Conservation (phyloP, 2,888 invertebrate genomes). For the Parnassius mnemosyne region DNA sequence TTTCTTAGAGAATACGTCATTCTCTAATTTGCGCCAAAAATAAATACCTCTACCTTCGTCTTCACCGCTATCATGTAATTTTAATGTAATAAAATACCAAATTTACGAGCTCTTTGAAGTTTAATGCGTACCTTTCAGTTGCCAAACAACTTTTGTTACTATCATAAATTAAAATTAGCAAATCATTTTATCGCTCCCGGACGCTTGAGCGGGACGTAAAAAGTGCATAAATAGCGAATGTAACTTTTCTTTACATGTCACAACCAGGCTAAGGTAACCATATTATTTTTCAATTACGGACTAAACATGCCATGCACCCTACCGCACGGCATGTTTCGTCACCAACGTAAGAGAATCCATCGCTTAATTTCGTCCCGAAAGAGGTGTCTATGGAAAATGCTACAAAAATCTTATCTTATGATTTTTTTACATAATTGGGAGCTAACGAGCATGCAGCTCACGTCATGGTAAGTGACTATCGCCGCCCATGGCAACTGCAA, state of each 20-base stretch:
- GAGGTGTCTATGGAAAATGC: too few relatives aligned
- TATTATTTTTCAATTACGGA: background rate
- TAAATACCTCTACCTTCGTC: background rate
- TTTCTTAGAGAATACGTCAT: too few relatives aligned
- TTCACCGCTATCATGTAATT: background rate
- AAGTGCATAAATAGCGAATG: conserved; percentile 19
- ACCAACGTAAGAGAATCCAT: too few relatives aligned
- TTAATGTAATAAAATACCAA: conserved; percentile 15
- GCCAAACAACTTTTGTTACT: background rate
- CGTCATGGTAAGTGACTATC: too few relatives aligned
- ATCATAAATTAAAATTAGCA: conserved; percentile 16
- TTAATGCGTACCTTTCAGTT: conserved; percentile 7
- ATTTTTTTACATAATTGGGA: too few relatives aligned
- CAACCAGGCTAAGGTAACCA: conserved; percentile 16
- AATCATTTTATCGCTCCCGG: conserved; percentile 15
- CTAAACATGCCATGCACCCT: too few relatives aligned
- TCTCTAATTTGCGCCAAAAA: too few relatives aligned
- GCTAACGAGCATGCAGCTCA: too few relatives aligned
- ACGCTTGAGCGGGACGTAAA: conserved; percentile 16
- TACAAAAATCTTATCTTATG: too few relatives aligned
- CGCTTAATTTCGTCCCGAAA: too few relatives aligned
- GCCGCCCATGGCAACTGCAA: too few relatives aligned
- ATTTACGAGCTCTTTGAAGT: conserved; percentile 14
- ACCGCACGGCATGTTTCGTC: too few relatives aligned
- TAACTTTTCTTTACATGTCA: conserved; percentile 27